phyloP scores from a whole-genome alignment of 1,140 invertebrate species.

The Bombus impatiens region DNA sequence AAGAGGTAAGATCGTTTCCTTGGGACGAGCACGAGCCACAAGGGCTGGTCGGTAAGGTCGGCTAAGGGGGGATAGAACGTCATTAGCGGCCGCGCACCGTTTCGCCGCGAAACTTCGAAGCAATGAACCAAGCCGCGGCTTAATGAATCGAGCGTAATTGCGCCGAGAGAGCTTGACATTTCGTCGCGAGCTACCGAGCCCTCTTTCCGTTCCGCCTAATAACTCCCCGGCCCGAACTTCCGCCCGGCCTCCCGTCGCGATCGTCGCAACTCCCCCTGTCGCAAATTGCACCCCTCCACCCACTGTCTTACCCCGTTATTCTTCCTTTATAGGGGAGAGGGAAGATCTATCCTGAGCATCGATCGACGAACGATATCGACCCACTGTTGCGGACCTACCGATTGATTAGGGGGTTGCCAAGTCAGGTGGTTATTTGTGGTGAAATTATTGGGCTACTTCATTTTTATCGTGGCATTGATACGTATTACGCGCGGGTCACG shows the following conservation, averaged over 20 bases:
- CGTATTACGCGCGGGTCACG: not conserved
- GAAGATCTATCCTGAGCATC: conserved; percentile 3
- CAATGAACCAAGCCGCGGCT: conserved; percentile 47
- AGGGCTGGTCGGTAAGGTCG: not conserved
- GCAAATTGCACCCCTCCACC: not conserved
- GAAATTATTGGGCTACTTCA: not conserved
- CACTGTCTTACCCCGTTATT: not conserved
- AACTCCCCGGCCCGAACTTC: conserved; percentile 20
- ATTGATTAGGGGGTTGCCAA: too few species aligned
- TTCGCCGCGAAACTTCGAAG: conserved; percentile 51
- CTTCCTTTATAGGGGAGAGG: not conserved
- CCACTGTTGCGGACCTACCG: not conserved
- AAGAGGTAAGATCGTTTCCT: conserved; percentile 54
- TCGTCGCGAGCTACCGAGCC: conserved; percentile 43
- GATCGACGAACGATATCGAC: conserved; percentile 8
- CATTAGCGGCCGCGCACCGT: conserved; percentile 46
- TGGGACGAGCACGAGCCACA: conserved; percentile 1
- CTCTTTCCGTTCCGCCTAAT: conserved; percentile 44
- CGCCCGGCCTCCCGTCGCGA: conserved; percentile 4
- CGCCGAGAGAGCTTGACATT: conserved; percentile 55
- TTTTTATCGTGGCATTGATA: not conserved
- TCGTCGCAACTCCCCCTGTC: not conserved
- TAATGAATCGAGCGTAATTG: conserved; percentile 58
- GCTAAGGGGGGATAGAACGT: conserved; percentile 3
- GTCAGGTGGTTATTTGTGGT: not conserved